These are phyloP conservation scores for Oryzias melastigma DNA, from an alignment of 2,113 vertebrate species.

Conservation along the genomic window DNA sequence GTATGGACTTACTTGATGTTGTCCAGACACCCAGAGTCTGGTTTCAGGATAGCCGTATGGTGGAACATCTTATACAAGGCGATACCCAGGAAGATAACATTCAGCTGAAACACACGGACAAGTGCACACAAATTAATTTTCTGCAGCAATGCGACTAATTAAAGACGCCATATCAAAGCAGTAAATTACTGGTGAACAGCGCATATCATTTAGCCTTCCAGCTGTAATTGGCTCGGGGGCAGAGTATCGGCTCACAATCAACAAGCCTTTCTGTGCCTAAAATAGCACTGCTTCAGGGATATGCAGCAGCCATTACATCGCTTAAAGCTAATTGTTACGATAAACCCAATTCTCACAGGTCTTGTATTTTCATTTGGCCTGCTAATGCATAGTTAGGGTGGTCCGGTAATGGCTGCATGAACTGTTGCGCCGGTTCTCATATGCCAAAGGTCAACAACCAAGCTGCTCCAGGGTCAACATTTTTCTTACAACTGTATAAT, in stretches of 20 bases:
- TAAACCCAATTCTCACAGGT: slow-evolving; percentile 46
- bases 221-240: slow-evolving; percentile 56
- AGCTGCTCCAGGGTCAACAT: too few species aligned
- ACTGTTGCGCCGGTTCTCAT: slow-evolving; percentile 18
- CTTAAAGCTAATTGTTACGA: slow-evolving; percentile 42
- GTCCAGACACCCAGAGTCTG: slow-evolving; percentile 97
- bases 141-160: slow-evolving; percentile 34
- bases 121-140: slow-evolving; percentile 37
- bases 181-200: slow-evolving; percentile 35
- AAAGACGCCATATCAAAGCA: slow-evolving; percentile 53
- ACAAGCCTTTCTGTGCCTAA: slow-evolving; percentile 50
- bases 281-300: slow-evolving; percentile 41
- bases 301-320: slow-evolving; percentile 42
- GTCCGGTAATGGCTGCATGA: slow-evolving; percentile 47
- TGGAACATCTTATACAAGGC: slow-evolving; percentile 99
- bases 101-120: slow-evolving; percentile 83
- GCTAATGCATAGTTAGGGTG: slow-evolving; percentile 24
- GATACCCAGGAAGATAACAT: slow-evolving; percentile 98
- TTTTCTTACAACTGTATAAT: too few species aligned
- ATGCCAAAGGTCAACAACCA: neutral
- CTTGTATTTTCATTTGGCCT: slow-evolving; percentile 26
- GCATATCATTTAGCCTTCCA: slow-evolving; percentile 35
- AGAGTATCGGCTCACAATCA: slow-evolving; percentile 48
- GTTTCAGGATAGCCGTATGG: slow-evolving; percentile 98
- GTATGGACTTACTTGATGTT: slow-evolving; percentile 96